phyloP scores from a whole-genome alignment of 2,797 vertebrate genomes.

The Peromyscus aztecus region DNA sequence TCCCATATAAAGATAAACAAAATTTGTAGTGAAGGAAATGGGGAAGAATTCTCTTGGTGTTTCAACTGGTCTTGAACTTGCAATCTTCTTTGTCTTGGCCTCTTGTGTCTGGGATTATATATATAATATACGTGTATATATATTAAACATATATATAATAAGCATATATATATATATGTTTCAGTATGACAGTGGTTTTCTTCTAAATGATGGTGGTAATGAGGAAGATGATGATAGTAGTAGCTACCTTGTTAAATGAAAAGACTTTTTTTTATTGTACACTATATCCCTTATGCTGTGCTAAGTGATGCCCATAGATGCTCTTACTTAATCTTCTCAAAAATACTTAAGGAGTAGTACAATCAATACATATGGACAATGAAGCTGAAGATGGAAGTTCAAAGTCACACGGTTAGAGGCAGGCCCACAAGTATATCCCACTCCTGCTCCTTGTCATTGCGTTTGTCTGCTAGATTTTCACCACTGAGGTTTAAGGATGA shows the following conservation, averaged over 20 bases:
- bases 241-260: neutral
- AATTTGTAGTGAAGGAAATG: neutral
- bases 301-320: neutral
- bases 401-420: neutral
- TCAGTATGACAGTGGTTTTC: neutral
- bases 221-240: neutral
- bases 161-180: neutral
- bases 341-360: neutral
- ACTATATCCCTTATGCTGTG: neutral
- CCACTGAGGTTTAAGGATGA: neutral
- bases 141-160: no score
- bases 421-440: neutral
- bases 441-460: neutral
- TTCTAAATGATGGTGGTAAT: neutral
- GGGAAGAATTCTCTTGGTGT: neutral
- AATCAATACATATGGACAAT: neutral
- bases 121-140: no score
- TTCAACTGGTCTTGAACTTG: neutral
- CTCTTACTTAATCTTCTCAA: conserved; percentile 21
- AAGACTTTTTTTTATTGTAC: neutral
- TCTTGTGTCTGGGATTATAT: neutral
- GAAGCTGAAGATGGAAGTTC: neutral
- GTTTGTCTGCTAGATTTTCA: neutral
- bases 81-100: neutral
- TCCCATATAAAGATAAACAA: neutral